Evolutionary conservation across 2,888 invertebrate species (phyloP).

Genomic region (Lithophane leautieri): DNA sequence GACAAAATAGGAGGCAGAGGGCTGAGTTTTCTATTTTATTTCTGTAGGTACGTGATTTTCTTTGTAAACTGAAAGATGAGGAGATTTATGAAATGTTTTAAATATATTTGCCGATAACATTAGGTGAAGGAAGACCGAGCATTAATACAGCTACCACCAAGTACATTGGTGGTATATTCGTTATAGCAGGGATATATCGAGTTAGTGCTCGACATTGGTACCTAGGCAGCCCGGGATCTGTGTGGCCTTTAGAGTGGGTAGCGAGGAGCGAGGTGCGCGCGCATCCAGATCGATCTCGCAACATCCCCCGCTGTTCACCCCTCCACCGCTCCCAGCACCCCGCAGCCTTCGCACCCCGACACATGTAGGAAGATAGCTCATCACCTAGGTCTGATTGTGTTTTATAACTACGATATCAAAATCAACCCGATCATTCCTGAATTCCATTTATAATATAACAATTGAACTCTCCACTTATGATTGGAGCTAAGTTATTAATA

Average conservation of each 20-base stretch:
- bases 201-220: slow-evolving; percentile 59
- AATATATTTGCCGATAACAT: slow-evolving; percentile 4
- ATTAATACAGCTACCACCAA: slow-evolving; percentile 6
- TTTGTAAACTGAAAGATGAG: slow-evolving; percentile 24
- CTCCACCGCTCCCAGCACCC: slow-evolving; percentile 64
- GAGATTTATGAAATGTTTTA: neutral
- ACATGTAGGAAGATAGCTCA: slow-evolving; percentile 78
- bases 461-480: slow-evolving; percentile 24
- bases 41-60: slow-evolving; percentile 7
- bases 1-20: neutral
- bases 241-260: slow-evolving; percentile 74
- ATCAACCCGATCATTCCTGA: slow-evolving; percentile 19
- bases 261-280: slow-evolving; percentile 78
- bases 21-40: slow-evolving; percentile 8
- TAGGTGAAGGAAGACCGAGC: neutral
- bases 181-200: slow-evolving; percentile 33
- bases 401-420: slow-evolving; percentile 66
- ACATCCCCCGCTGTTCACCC: slow-evolving; percentile 66
- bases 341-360: slow-evolving; percentile 64
- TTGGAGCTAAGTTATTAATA: slow-evolving; percentile 21
- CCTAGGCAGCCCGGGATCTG: slow-evolving; percentile 70
- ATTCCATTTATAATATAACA: slow-evolving; percentile 18
- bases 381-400: slow-evolving; percentile 75
- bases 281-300: slow-evolving; percentile 83
- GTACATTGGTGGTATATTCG: slow-evolving; percentile 31